Evolutionary conservation across 2,113 vertebrate genomes (phyloP).

Genomic region (Casuarius casuarius): DNA sequence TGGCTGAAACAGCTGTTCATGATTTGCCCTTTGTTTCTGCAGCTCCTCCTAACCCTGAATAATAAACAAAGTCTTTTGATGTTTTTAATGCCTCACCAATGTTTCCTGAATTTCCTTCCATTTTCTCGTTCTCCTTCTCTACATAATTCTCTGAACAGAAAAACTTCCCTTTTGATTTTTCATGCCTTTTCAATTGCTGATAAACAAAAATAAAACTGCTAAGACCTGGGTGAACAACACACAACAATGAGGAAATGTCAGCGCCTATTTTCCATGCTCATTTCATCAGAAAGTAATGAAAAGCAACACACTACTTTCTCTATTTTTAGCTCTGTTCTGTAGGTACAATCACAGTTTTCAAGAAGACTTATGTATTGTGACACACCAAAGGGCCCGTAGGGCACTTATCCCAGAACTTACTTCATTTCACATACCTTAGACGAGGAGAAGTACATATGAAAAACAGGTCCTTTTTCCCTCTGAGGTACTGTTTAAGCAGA

Average conservation of each 20-base stretch:
- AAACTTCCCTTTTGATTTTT: not conserved
- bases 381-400: not conserved
- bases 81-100: not conserved
- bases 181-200: not conserved
- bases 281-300: not conserved
- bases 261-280: not conserved
- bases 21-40: not conserved
- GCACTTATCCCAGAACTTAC: not conserved
- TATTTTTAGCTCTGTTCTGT: conserved; percentile 17
- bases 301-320: not conserved
- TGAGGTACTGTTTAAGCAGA: not conserved
- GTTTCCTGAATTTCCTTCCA: not conserved
- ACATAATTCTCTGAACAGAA: fast-evolving
- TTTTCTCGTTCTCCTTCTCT: fast-evolving
- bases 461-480: not conserved
- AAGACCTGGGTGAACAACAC: not conserved
- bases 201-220: not conserved
- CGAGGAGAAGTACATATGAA: not conserved
- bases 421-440: not conserved
- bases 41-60: not conserved
- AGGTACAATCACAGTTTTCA: not conserved
- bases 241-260: not conserved
- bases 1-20: not conserved
- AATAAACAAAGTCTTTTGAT: not conserved
- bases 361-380: conserved; percentile 7